These are phyloP conservation scores for Harlomillsia oculata DNA, from an alignment of 1,140 invertebrate species.

Conservation along the genomic window DNA sequence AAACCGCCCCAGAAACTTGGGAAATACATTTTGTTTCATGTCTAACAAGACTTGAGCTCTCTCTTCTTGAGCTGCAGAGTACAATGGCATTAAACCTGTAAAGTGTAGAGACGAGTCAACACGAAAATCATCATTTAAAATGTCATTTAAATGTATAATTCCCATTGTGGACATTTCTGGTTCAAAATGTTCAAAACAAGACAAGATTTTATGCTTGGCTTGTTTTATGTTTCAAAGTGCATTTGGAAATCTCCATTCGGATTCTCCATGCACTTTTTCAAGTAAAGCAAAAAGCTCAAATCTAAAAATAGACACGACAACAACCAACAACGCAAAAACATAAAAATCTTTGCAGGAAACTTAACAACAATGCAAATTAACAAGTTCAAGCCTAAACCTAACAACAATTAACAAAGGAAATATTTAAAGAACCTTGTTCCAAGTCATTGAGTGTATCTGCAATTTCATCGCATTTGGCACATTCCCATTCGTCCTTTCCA, in stretches of 20 bases:
- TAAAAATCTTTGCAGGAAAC: too few species aligned
- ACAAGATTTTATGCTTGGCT: too few species aligned
- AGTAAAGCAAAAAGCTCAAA: background rate
- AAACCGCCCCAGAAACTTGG: background rate
- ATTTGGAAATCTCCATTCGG: too few species aligned
- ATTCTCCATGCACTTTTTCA: background rate
- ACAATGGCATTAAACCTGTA: background rate
- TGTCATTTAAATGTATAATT: too few species aligned
- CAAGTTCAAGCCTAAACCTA: too few species aligned
- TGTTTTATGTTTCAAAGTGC: too few species aligned
- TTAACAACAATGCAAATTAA: too few species aligned
- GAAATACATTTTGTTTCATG: background rate
- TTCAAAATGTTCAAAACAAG: too few species aligned
- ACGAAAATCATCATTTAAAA: background rate
- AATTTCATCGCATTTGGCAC: conserved; percentile 44
- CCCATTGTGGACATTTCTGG: too few species aligned
- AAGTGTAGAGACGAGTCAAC: background rate
- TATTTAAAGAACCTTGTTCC: background rate
- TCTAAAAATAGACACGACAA: background rate
- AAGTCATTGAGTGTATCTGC: conserved; percentile 52
- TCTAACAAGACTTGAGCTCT: background rate
- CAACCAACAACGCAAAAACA: too few species aligned
- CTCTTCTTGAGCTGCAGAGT: background rate
- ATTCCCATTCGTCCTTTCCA: conserved; percentile 55
- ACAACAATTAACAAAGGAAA: too few species aligned